Base-by-base conservation (phyloP, 2,797 vertebrate genomes). In the Pipistrellus pipistrellus region DNA sequence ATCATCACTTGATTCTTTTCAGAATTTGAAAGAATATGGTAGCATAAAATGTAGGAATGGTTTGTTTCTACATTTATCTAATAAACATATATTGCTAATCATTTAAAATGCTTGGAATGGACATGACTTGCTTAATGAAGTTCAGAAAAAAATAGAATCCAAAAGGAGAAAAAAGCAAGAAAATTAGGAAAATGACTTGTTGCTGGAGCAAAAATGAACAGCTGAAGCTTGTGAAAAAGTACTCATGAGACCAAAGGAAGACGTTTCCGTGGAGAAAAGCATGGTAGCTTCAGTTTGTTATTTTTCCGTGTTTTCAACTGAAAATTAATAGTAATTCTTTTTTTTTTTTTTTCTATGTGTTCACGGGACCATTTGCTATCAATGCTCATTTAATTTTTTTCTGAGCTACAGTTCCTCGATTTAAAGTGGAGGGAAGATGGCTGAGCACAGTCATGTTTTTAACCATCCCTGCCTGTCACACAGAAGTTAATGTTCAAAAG, bases 221-320 rank as follows among this genome's bases (percentile, higher is more conserved):
- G 97, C 96, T 89, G 96, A 97, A 97, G 95, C 95, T 98, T 93
- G 13, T 93, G 59, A 86, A 97, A 97, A 96, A 96, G 93, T 89
- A 96, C 96, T 97, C 96, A 95, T 72, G 62, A 97, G 95, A 92
- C n/a, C 69, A 72, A 35, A 3, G 93, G 83, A 95, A 97, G 94
- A 89, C 93, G 73, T 91, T 85, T 15, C 93, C 66, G 96, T 97
- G 86, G 90, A 96, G 95, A 93, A 95, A 88, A 97, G 88, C 66
- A 64, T 89, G 68, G 95, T 96, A 51, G 69, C 95, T 97, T 97
- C 93, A 88, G 76, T 97, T 94, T 4, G 76, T 86, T 72, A 62
- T 64, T 96, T 97, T 97, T 96, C 75, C 88, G 80, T 90, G 77
- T 97, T 97, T 59, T 97, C 93, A 96, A 88, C 95, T 90, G 77